Base-by-base conservation (phyloP, 2,888 invertebrate genomes). In the Adineta ricciae region DNA sequence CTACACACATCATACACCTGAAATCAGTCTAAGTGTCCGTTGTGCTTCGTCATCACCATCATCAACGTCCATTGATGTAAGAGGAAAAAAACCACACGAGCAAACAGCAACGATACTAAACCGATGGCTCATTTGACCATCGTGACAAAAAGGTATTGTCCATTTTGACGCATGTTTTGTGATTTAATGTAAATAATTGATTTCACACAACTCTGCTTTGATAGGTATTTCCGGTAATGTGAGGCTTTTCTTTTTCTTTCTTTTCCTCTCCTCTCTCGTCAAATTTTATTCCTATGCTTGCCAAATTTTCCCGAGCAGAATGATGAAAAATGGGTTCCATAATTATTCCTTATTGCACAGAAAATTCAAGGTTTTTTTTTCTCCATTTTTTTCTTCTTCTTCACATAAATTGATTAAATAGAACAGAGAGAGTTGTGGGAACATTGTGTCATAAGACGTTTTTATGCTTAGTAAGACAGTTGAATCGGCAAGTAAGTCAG, bases 11-110 rank as follows among this genome's bases (percentile, higher is more conserved):
- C 64, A 64, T 19, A 64, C 32, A 64, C 32, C 64, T 64, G 64
- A 64, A 64, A 64, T 64, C 64, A 64, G 64, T 64, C 64, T 64
- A 64, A 64, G 64, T 64, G 64, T 64, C 64, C 64, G 64, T 32
- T 19, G 14, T 27, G 19, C 2, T 64, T 32, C 16, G 32, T 64
- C 64, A 32, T 64, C 64, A 27, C 27, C 64, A 64, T 64, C 64
- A 32, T 64, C 64, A 27, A 64, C 64, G 64, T 64, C 64, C 64
- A 32, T 64, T 64, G 64, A 64, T 64, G 64, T 64, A 64, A 64
- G 32, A 64, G 32, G 32, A 36, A 64, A 36, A 19, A 19, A 64
- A 64, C 32, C 5, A 32, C 46, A 46, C 46, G 46, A 64, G 5
- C 4, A 64, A 64, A 64, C 16, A 64, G 32, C 64, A 64, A 32